These are phyloP conservation scores for Lucilia cuprina DNA, from an alignment of 1,140 invertebrate genomes.

Conservation along the genomic window DNA sequence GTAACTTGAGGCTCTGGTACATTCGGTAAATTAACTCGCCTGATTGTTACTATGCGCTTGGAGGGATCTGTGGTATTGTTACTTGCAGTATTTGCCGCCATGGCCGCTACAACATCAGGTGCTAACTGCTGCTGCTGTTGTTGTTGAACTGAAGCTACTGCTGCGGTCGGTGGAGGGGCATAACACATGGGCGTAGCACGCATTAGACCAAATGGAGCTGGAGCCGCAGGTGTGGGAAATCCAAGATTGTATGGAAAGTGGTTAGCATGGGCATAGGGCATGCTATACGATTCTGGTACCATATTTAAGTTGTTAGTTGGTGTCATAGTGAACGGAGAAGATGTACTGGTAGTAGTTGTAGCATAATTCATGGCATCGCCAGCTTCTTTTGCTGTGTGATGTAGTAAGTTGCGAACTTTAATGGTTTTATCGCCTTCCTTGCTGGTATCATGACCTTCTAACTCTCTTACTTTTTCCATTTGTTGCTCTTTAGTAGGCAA, in stretches of 20 bases:
- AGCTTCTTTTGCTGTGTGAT: neutral
- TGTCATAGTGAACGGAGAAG: neutral
- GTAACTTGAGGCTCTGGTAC: slow-evolving; percentile 74
- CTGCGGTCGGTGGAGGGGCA: slow-evolving; percentile 47
- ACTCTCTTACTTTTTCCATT: slow-evolving; percentile 50
- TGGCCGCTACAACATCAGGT: slow-evolving; percentile 54
- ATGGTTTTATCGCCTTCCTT: neutral
- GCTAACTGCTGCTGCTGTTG: slow-evolving; percentile 47
- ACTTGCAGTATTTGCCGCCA: slow-evolving; percentile 51
- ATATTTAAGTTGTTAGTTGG: slow-evolving; percentile 27
- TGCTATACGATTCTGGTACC: slow-evolving; percentile 21
- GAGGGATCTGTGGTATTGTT: slow-evolving; percentile 49
- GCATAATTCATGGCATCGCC: neutral
- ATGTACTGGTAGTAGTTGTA: neutral
- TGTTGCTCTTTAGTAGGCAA: slow-evolving; percentile 61
- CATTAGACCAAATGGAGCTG: slow-evolving; percentile 35
- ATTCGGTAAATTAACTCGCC: slow-evolving; percentile 67
- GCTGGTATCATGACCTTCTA: slow-evolving; percentile 40
- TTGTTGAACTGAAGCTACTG: slow-evolving; percentile 34
- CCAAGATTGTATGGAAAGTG: slow-evolving; percentile 38
- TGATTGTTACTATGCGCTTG: slow-evolving; percentile 77
- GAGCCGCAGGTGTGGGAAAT: slow-evolving; percentile 1
- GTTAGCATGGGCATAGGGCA: slow-evolving; percentile 36
- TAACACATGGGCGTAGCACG: slow-evolving; percentile 50
- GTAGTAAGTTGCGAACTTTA: neutral